phyloP scores from a whole-genome alignment of 2,888 invertebrate genomes.

The Drosophila helvetica region DNA sequence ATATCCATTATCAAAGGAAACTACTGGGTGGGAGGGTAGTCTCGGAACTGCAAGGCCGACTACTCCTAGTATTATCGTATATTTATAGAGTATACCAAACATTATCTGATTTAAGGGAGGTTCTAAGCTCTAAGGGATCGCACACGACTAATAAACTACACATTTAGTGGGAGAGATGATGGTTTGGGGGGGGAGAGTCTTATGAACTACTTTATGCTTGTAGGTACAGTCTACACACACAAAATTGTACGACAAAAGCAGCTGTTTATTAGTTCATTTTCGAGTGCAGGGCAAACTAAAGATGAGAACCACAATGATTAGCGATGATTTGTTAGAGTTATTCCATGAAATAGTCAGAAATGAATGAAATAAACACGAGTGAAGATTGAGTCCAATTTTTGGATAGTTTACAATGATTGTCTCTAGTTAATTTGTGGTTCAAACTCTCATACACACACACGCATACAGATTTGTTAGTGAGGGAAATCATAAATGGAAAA shows the following conservation, averaged over 20 bases:
- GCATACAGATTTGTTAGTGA: constrained; percentile 30
- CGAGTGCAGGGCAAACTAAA: constrained; percentile 28
- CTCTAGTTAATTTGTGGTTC: constrained; percentile 36
- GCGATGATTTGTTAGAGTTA: constrained; percentile 15
- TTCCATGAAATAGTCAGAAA: constrained; percentile 12
- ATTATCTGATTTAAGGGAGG: background rate
- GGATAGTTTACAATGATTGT: constrained; percentile 22
- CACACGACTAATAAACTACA: constrained; percentile 65
- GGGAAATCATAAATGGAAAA: constrained; percentile 29
- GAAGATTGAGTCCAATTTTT: constrained; percentile 57
- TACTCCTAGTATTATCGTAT: background rate
- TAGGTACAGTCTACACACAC: constrained; percentile 46
- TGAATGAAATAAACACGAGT: constrained; percentile 46
- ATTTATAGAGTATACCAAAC: background rate
- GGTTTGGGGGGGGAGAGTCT: constrained; percentile 21
- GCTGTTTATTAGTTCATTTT: constrained; percentile 12
- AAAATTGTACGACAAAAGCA: constrained; percentile 40
- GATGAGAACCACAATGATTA: constrained; percentile 23
- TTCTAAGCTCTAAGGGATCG: constrained; percentile 13
- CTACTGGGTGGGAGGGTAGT: constrained; percentile 2
- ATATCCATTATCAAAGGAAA: constrained; percentile 17
- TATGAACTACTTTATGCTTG: constrained; percentile 16
- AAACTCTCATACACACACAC: constrained; percentile 16
- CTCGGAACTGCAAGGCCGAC: background rate
- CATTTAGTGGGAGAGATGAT: constrained; percentile 52